Base-by-base conservation (phyloP, 1,140 invertebrate species). In the Lysiphlebus fabarum region DNA sequence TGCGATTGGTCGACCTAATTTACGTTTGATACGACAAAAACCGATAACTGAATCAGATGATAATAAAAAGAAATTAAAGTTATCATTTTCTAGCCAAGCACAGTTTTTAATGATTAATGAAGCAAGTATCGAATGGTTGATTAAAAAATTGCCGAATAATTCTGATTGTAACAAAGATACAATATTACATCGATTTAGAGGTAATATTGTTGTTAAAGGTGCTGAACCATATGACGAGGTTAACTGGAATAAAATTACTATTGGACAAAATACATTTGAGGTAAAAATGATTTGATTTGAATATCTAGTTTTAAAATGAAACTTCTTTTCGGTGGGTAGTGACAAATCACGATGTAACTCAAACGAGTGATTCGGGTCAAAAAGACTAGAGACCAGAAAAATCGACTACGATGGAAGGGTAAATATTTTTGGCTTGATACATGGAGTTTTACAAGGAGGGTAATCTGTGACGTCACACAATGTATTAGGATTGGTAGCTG, bases 41-140 rank as follows among this genome's bases (percentile, higher is more conserved):
- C 56, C 57, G 47, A 36, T 40, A 55, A 62, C 56, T 11, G 47
- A 49, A 38, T 53, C 71, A 65, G 61, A 59, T 70, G 80, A 75
- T 40, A 40, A 17, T 7, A 64, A 74, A 33, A 77, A 79, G 61
- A 62, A 67, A 43, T 69, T 83, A 53, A 26, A 26, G 17, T 70
- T 92, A 38, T 91, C 91, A 1, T 81, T 96, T 58, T 86, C 87
- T 5, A 96, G 95, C 77, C 86, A 95, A 81, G 91, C 90, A 1
- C 93, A 96, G 73, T 96, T 87, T 78, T 81, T 97, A 41, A 72
- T 96, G 17, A 81, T 96, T 11, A 93, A 89, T 71, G 77, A 83
- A 64, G 81, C 85, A 9, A 95, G 92, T 65, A 83, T 93, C 6
- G 70, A 81, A 62, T 89, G 86, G 83, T 80, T 92, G 43, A 75